phyloP scores from a whole-genome alignment of 2,797 vertebrate species.

The Crenichthys baileyi region DNA sequence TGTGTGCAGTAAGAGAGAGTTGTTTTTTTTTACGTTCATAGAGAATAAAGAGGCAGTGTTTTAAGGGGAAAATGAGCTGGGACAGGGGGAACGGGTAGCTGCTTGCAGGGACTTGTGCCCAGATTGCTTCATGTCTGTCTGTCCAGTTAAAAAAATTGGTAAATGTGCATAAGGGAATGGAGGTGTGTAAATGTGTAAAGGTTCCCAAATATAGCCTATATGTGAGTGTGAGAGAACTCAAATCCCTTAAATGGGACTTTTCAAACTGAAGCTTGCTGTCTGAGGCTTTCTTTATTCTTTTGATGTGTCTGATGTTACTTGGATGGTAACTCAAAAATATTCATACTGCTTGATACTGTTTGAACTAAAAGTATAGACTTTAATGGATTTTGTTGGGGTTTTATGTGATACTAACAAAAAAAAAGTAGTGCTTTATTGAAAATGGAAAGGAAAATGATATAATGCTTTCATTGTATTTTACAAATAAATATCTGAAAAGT shows the following conservation, averaged over 20 bases:
- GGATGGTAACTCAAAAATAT: background rate
- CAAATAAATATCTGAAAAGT: no score
- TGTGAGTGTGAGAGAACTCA: slow-evolving; percentile 8
- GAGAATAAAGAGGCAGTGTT: slow-evolving; percentile 84
- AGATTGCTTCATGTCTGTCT: slow-evolving; percentile 66
- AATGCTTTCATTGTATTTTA: no score
- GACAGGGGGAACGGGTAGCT: slow-evolving; percentile 61
- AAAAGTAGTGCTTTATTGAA: no score
- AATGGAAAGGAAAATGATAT: no score
- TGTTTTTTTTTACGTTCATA: slow-evolving; percentile 59
- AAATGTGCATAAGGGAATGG: slow-evolving; percentile 47
- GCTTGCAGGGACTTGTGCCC: slow-evolving; percentile 74
- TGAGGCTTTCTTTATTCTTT: slow-evolving; percentile 22
- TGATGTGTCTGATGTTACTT: slow-evolving; percentile 17
- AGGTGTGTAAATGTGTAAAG: slow-evolving; percentile 51
- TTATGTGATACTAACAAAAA: no score
- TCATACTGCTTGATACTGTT: background rate
- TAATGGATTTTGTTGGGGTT: no score
- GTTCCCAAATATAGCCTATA: slow-evolving; percentile 13
- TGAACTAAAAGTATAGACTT: background rate
- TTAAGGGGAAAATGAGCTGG: slow-evolving; percentile 70
- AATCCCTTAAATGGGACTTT: slow-evolving; percentile 30
- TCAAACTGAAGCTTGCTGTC: slow-evolving; percentile 25
- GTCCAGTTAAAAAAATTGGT: slow-evolving; percentile 64
- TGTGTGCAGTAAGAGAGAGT: slow-evolving; percentile 47